phyloP scores from a whole-genome alignment of 1,140 invertebrate genomes.

The Zelostemma sp. region DNA sequence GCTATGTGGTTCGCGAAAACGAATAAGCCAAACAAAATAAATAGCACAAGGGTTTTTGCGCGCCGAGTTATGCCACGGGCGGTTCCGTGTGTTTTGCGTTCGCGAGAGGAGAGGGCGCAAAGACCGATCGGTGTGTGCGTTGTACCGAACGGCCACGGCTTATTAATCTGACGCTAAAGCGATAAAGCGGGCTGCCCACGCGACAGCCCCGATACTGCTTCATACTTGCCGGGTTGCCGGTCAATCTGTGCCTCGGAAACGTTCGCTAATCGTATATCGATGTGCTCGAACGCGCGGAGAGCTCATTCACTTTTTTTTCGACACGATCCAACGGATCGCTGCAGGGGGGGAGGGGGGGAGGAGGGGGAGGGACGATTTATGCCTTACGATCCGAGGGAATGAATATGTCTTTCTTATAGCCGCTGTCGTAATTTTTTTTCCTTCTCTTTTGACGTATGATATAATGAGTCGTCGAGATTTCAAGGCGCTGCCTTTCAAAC shows the following conservation, averaged over 20 bases:
- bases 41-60: slow-evolving; percentile 53
- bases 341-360: too few species aligned
- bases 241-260: slow-evolving; percentile 14
- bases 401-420: neutral
- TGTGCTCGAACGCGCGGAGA: slow-evolving; percentile 10
- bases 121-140: slow-evolving; percentile 14
- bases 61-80: slow-evolving; percentile 26
- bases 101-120: slow-evolving; percentile 7
- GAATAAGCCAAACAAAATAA: slow-evolving; percentile 63
- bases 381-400: neutral
- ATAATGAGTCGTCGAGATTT: neutral
- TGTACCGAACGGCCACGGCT: slow-evolving; percentile 35
- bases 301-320: neutral
- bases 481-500: too few species aligned
- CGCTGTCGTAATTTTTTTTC: neutral
- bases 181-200: slow-evolving; percentile 57
- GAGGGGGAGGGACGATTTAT: neutral
- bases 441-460: neutral
- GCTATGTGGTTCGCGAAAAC: slow-evolving; percentile 57
- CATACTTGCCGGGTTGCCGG: slow-evolving; percentile 40
- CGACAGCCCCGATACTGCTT: slow-evolving; percentile 58
- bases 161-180: slow-evolving; percentile 63
- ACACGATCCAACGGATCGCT: neutral
- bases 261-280: slow-evolving; percentile 39
- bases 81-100: slow-evolving; percentile 13